Conservation (phyloP, 23 tunicate genomes). For the Halocynthia aurantium region DNA sequence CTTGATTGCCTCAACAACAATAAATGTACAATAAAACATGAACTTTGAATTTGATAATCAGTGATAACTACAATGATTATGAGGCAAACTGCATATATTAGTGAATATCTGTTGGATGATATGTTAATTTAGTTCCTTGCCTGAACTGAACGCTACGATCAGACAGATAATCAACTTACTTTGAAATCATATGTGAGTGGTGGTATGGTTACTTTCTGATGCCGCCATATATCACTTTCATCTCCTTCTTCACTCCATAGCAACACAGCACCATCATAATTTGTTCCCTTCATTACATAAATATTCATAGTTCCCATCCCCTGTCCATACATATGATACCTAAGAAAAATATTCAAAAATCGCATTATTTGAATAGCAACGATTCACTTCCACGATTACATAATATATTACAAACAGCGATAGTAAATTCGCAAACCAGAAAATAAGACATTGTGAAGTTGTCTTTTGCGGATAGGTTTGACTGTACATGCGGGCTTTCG, state of each 20-base stretch:
- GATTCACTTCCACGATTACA: background rate
- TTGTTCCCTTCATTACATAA: slow-evolving; percentile 44
- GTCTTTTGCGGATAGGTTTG: slow-evolving; percentile 43
- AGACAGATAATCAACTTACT: slow-evolving; percentile 17
- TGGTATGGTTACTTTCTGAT: slow-evolving; percentile 52
- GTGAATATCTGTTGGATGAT: no score
- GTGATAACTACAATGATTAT: no score
- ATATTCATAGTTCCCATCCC: slow-evolving; percentile 84
- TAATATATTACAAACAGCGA: background rate
- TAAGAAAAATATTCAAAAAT: background rate
- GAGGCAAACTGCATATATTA: no score
- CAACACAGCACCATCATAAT: slow-evolving; percentile 19
- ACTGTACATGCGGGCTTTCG: slow-evolving; percentile 9
- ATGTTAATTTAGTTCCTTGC: no score
- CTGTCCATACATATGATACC: slow-evolving; percentile 91
- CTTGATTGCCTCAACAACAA: no score
- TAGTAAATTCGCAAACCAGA: slow-evolving; percentile 51
- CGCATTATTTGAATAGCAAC: background rate
- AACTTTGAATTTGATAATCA: no score
- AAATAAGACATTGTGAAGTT: slow-evolving; percentile 53
- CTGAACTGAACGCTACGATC: no score
- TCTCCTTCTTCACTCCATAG: slow-evolving; percentile 63
- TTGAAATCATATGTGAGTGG: slow-evolving; percentile 45
- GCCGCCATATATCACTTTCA: slow-evolving; percentile 67
- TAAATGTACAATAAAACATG: no score